Base-by-base conservation (phyloP, 2,797 vertebrate genomes). In the Myotis planiceps region DNA sequence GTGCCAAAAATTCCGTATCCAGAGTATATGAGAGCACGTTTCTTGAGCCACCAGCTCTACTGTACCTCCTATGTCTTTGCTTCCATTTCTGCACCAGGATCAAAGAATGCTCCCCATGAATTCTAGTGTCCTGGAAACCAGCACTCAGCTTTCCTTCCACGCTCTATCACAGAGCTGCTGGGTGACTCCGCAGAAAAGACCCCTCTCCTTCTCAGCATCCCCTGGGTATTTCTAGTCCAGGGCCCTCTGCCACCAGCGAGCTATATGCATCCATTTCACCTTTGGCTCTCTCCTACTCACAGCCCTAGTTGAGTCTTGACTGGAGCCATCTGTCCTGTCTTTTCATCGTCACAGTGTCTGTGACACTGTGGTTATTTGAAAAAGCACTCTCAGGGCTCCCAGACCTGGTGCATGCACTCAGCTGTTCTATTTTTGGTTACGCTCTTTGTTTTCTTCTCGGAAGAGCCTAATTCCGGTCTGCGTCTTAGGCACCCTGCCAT, bases 371-470 rank as follows among this genome's bases (percentile, higher is more conserved):
- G 92, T 94, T 75, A 49, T 83, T 90, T 90, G n/a, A 93, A 90
- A 66, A 81, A 87, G n/a, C 45, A 47, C 49, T 55, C 66, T 84
- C 65, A 10, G 68, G 68, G 69, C 96, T 96, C 58, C 80, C 55
- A 27, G 87, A 79, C 55, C 51, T 58, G 45, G 37, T 55, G 47
- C 94, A 47, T 9, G 23, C 53, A 25, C 39, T 76, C 74, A 63
- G 90, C 79, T 68, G 58, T 90, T 94, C 93, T 97, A 96, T 97
- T 97, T 97, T 94, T 51, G 60, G 88, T 84, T 60, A 63, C 69
- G 42, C 45, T 93, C 75, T 92, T 94, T 92, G 89, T 91, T 96
- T 96, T 95, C 89, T 96, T 98, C 95, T 95, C 81, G 9, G 84
- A 98, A 95, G 72, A 92, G 80, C 92, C 92, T 42, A 32, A 87